Evolutionary conservation across 2,888 invertebrate genomes (phyloP), one percentile per base, ranked within the genome.

Genomic region (Drosophila eohydei): DNA sequence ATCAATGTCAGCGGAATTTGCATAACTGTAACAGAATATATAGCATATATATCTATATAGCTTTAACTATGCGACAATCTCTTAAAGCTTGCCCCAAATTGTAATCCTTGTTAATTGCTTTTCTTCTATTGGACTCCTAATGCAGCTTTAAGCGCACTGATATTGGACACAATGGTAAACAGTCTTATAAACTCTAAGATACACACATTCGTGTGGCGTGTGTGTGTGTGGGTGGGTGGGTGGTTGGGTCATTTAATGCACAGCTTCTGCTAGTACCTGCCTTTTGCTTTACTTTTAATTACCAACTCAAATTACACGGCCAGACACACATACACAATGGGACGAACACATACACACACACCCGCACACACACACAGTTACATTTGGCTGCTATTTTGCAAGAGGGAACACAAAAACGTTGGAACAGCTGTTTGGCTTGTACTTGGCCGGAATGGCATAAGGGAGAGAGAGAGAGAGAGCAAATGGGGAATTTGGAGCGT

Each of bases 261-360:
- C 54, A 81, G 67, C 54, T 74, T 65, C 71, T 71, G 56, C 57
- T 70, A 65, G 61, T 72, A 74, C 67, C 67, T 88, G 74, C 81
- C 71, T 83, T 83, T 83, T 83, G 81, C 87, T 84, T 71, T 81
- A 83, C 84, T 89, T 84, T 89, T 84, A 84, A 84, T 84, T 84
- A 84, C 88, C 84, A 84, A 79, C 84, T 84, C 72, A 74, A 89
- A 84, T 89, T 87, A 81, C 84, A 83, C 67, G 76, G 67, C 72
- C 76, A 75, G 68, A 61, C 71, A 63, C 60, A 71, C 80, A 71
- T 67, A 78, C 60, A 73, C 69, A 67, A 62, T 57, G 59, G 66
- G 52, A 3, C 56, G 2, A n/a, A 48, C 40, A 46, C 28, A 58
- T 21, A 46, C n/a, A 38, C 9, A 41, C 16, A 11, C 41, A 41